phyloP scores from a whole-genome alignment of 2,888 invertebrate species.

The Pristionchus mayeri region DNA sequence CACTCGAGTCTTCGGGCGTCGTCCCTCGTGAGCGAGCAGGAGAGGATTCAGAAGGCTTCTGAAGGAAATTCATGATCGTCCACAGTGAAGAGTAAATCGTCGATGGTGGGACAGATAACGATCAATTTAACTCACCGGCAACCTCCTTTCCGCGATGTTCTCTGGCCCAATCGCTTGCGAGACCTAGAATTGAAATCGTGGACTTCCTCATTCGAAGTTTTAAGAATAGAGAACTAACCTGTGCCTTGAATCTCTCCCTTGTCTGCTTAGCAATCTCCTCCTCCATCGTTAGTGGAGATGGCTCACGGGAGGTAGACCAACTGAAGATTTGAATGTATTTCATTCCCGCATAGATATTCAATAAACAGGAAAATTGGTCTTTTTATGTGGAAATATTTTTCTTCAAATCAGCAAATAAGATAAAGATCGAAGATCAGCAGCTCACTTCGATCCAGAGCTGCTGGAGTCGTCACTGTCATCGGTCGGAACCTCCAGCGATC shows the following conservation, averaged over 20 bases:
- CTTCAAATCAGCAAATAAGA: neutral
- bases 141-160: neutral
- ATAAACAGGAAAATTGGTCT: too few species aligned
- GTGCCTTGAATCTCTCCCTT: neutral
- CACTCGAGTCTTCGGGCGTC: too few species aligned
- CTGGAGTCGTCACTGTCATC: neutral
- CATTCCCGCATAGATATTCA: too few species aligned
- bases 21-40: too few species aligned
- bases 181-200: too few species aligned
- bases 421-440: neutral
- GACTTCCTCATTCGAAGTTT: too few species aligned
- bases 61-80: too few species aligned
- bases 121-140: neutral
- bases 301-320: neutral
- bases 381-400: neutral
- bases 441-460: neutral
- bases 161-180: neutral
- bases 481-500: neutral
- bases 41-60: too few species aligned
- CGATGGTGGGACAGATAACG: too few species aligned
- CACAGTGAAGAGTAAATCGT: too few species aligned
- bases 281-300: neutral
- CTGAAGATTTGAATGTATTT: too few species aligned
- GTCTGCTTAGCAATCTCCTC: neutral
- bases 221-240: too few species aligned